Conservation (phyloP, 2,888 invertebrate genomes). For the Blomia tropicalis region DNA sequence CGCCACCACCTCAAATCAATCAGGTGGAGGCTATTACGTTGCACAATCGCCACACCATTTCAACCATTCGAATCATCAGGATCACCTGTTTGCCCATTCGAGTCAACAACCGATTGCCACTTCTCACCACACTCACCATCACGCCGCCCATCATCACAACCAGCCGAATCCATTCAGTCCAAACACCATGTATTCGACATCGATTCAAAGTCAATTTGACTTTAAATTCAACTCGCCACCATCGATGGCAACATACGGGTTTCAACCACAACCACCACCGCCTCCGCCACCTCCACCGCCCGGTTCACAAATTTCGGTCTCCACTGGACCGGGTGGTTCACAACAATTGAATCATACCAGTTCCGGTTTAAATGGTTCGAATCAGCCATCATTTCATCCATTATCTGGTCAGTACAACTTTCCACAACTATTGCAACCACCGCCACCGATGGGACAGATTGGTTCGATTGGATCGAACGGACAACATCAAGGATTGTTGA, state of each 20-base stretch:
- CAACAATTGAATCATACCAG: not conserved
- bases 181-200: slow-evolving; percentile 4
- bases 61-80: not conserved
- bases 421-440: not conserved
- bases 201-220: slow-evolving; percentile 9
- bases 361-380: not conserved
- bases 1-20: not conserved
- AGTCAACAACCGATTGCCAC: not conserved
- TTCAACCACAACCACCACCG: slow-evolving; percentile 7
- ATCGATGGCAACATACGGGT: not conserved
- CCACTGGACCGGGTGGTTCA: not conserved
- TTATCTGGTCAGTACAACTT: slow-evolving; percentile 9
- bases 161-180: slow-evolving; percentile 6
- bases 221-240: slow-evolving; percentile 3
- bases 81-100: not conserved
- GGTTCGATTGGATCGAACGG: not conserved
- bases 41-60: not conserved
- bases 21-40: not conserved
- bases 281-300: not conserved
- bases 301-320: not conserved
- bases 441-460: not conserved
- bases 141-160: not conserved
- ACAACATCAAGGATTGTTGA: slow-evolving; percentile 2
- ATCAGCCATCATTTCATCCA: not conserved
- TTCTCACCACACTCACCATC: slow-evolving; percentile 1